Conservation (phyloP, 2,113 vertebrate species). For the Monarcha castaneiventris region DNA sequence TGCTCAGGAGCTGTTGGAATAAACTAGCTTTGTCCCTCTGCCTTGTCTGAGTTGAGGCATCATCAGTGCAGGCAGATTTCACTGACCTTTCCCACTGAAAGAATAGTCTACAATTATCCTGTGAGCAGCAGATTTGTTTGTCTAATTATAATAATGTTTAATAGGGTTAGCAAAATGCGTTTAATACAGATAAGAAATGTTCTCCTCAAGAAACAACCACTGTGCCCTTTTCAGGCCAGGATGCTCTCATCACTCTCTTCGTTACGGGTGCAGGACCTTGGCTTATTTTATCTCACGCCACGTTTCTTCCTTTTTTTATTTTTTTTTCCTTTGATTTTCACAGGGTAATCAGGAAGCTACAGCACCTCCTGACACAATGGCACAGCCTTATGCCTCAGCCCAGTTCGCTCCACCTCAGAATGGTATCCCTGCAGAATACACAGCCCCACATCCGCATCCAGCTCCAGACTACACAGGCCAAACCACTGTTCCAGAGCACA, state of each 20-base stretch:
- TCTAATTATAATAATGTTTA: background rate
- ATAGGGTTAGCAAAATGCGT: background rate
- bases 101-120: background rate
- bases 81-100: background rate
- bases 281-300: background rate
- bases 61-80: background rate
- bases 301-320: background rate
- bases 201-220: background rate
- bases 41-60: background rate
- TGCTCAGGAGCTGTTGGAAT: background rate
- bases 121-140: background rate
- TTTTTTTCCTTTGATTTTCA: background rate
- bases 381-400: conserved; percentile 91
- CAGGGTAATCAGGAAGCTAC: conserved; percentile 97
- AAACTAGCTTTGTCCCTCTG: background rate
- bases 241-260: background rate
- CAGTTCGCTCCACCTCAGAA: conserved; percentile 93
- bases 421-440: conserved; percentile 89
- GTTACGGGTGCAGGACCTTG: rapidly evolving
- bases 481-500: conserved; percentile 87
- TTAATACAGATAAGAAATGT: background rate
- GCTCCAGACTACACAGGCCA: conserved; percentile 90
- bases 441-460: conserved; percentile 86
- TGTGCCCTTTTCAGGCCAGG: background rate
- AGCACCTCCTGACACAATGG: conserved; percentile 93